Conservation (phyloP, 2,797 vertebrate genomes). For the Squalus acanthias region DNA sequence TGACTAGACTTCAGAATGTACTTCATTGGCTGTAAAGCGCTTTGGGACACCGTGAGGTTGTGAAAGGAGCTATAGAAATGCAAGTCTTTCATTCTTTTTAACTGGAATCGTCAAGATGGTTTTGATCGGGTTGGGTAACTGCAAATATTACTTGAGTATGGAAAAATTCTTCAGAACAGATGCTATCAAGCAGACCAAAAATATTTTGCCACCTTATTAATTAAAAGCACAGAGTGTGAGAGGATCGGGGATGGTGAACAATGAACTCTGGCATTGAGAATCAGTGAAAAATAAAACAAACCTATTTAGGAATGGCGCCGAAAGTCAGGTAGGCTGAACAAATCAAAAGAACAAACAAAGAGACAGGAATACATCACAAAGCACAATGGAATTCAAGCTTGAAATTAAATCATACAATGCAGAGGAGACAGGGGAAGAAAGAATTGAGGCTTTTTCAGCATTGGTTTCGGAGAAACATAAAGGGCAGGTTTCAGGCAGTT, state of each 20-base stretch:
- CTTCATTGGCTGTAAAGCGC: neutral
- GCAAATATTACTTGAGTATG: neutral
- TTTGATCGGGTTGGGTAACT: neutral
- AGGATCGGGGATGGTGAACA: neutral
- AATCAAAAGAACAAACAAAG: neutral
- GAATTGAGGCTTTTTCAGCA: neutral
- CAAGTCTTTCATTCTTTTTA: neutral
- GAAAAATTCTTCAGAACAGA: neutral
- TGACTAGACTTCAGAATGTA: neutral
- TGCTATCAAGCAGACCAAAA: constrained; percentile 2
- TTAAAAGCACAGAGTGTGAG: neutral
- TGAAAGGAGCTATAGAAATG: neutral
- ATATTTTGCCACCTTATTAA: neutral
- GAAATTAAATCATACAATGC: neutral
- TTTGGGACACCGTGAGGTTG: neutral
- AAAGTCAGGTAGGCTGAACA: neutral
- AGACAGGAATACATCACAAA: neutral
- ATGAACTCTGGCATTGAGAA: neutral
- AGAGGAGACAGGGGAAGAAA: neutral
- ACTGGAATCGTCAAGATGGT: neutral
- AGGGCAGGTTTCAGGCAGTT: neutral
- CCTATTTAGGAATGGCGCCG: neutral
- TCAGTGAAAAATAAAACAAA: neutral
- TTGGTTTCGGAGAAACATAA: neutral
- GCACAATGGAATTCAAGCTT: neutral